Percentiles rank a stretch among this genome's conserved stretches.
Conservation (phyloP, 2,113 vertebrate species). For the Anguilla japonica region DNA sequence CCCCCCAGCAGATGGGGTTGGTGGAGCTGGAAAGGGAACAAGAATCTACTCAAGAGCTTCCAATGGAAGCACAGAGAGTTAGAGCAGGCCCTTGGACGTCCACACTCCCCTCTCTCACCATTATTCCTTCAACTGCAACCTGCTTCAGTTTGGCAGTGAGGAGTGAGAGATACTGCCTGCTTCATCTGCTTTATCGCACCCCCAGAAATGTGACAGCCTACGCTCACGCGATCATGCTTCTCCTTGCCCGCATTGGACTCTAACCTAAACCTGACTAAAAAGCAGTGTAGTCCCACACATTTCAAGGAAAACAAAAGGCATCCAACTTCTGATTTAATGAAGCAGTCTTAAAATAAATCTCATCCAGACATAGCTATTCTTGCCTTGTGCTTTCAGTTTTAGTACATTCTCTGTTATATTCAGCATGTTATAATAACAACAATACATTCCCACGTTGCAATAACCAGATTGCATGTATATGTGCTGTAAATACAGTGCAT, state of each 20-base stretch:
- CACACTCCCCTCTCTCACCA: slow-evolving; percentile 3
- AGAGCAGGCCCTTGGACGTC: background rate
- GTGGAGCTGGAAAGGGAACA: slow-evolving; percentile 62
- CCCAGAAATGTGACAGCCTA: background rate
- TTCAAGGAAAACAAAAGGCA: background rate
- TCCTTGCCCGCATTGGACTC: background rate
- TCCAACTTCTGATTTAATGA: background rate
- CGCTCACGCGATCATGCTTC: background rate
- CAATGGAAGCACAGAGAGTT: slow-evolving; percentile 16
- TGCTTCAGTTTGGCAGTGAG: background rate
- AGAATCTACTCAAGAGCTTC: slow-evolving; percentile 40
- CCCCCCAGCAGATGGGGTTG: slow-evolving; percentile 70
- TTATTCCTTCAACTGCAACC: background rate
- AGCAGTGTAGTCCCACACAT: background rate
- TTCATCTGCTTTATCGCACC: background rate
- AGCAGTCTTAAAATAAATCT: background rate
- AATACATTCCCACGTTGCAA: background rate
- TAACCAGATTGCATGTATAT: background rate
- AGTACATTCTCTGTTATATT: background rate
- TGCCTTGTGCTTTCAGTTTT: background rate
- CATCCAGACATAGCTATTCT: background rate
- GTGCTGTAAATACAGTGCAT: background rate
- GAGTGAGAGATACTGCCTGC: background rate
- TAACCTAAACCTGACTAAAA: background rate
- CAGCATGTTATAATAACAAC: background rate